Conservation (phyloP, 2,888 invertebrate genomes). For the Perithous albicinctus region DNA sequence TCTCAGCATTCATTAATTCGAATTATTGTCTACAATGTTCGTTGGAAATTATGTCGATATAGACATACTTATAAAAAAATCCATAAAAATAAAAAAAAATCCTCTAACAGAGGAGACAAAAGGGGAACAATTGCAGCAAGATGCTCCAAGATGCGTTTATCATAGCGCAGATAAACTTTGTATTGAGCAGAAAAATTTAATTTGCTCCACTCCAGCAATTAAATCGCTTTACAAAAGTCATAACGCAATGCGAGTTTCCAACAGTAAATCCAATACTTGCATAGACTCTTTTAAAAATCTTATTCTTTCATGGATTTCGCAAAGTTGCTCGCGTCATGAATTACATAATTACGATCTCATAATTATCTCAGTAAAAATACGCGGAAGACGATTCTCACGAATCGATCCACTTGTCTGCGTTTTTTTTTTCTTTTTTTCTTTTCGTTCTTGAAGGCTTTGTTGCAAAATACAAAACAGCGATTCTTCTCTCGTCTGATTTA, state of each 20-base stretch:
- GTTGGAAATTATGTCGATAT: too few species aligned
- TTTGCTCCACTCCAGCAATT: neutral
- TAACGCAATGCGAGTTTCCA: neutral
- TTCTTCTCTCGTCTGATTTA: neutral
- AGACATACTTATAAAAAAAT: too few species aligned
- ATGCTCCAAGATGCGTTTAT: constrained; percentile 27
- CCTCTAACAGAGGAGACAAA: too few species aligned
- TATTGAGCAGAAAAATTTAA: neutral
- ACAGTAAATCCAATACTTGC: neutral
- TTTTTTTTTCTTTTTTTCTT: too few species aligned
- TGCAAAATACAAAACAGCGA: neutral
- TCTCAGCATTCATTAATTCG: too few species aligned
- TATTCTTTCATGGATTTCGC: neutral
- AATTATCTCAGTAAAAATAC: neutral
- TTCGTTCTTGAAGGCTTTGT: neutral
- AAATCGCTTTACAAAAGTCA: neutral
- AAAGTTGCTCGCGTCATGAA: neutral
- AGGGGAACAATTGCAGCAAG: too few species aligned
- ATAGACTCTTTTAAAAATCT: neutral
- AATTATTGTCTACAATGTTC: too few species aligned
- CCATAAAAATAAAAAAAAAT: too few species aligned
- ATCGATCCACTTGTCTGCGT: neutral
- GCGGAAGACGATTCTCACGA: constrained; percentile 2
- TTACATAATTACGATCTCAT: constrained; percentile 4
- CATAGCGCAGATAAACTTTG: constrained; percentile 17